Conservation (phyloP, 2,113 vertebrate genomes). For the Coracopsis vasa region DNA sequence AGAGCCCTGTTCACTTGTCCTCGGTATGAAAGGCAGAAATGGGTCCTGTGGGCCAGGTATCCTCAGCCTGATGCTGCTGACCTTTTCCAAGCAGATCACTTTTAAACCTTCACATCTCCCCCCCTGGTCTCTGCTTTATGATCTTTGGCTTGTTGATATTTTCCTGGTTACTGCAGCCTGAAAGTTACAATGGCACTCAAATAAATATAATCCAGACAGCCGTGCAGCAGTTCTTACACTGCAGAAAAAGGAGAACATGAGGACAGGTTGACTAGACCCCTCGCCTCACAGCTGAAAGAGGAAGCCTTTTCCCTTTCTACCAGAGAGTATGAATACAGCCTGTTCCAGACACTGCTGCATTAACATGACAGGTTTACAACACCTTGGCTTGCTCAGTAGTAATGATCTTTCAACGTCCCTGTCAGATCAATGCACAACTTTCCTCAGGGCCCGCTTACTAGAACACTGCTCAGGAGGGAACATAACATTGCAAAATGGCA, state of each 20-base stretch:
- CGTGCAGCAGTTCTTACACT: neutral
- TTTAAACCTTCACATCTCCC: neutral
- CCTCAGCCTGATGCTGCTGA: neutral
- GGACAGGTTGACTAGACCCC: neutral
- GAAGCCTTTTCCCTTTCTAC: neutral
- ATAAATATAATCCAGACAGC: neutral
- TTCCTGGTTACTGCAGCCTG: neutral
- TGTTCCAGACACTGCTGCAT: neutral
- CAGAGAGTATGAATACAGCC: neutral
- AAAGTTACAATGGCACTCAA: neutral
- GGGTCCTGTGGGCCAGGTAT: neutral
- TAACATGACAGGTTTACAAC: slow-evolving; percentile 1
- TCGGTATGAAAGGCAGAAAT: neutral
- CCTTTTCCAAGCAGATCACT: neutral
- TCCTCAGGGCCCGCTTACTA: neutral
- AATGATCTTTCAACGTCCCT: slow-evolving; percentile 13
- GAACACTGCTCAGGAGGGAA: neutral
- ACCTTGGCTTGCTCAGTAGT: slow-evolving; percentile 17
- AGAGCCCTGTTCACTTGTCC: neutral
- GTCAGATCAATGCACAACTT: slow-evolving; percentile 1
- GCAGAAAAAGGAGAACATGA: neutral
- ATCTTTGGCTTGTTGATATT: neutral
- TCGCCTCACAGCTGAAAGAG: neutral
- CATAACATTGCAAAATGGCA: rapidly evolving
- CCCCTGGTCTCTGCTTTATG: neutral